A percentile compares a stretch with the other conserved stretches of the same genome.
phyloP scores from a whole-genome alignment of 2,888 invertebrate genomes.

The Mythimna loreyi region DNA sequence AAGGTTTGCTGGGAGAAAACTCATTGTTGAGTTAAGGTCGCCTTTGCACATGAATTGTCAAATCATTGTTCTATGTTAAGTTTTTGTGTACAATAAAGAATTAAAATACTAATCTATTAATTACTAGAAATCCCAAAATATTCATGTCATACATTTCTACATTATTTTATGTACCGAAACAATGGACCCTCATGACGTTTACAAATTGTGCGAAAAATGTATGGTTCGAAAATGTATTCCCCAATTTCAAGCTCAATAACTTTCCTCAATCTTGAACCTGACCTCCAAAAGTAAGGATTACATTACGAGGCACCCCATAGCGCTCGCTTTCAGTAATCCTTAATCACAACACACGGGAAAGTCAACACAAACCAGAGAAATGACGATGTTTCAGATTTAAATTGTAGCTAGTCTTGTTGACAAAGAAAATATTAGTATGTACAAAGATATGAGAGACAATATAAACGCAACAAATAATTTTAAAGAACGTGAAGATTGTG shows the following conservation, averaged over 20 bases:
- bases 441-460: no score
- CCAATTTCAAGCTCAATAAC: slow-evolving; percentile 21
- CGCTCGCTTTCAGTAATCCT: slow-evolving; percentile 31
- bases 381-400: neutral
- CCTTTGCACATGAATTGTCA: no score
- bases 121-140: no score
- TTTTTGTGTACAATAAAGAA: no score
- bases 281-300: slow-evolving; percentile 54
- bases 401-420: no score
- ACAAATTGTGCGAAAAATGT: slow-evolving; percentile 7
- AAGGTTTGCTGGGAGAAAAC: no score
- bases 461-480: neutral
- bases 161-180: no score
- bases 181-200: neutral
- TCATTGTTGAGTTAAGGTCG: no score
- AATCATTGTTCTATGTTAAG: no score
- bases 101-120: no score
- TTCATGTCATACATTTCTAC: no score
- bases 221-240: neutral
- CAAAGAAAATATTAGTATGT: neutral
- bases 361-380: neutral
- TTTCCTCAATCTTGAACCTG: slow-evolving; percentile 54
- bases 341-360: slow-evolving; percentile 32
- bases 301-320: slow-evolving; percentile 45
- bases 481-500: neutral